phyloP scores from a whole-genome alignment of 2,113 vertebrate species.

The Ceyx melanurus region DNA sequence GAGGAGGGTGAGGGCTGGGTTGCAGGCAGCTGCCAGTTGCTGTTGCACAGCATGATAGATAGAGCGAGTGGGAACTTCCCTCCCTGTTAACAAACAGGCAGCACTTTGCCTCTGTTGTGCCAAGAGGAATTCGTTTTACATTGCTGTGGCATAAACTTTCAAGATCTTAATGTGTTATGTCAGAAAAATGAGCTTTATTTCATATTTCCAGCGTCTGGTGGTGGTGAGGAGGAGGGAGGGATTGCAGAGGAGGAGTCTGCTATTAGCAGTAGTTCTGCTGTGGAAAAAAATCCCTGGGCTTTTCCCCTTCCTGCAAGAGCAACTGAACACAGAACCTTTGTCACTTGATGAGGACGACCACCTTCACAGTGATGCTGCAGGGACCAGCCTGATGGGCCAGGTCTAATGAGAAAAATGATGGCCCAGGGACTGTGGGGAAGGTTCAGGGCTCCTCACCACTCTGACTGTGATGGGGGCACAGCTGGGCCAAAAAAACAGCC shows the following conservation, averaged over 20 bases:
- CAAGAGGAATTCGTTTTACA: background rate
- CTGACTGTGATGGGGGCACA: background rate
- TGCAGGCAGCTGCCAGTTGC: background rate
- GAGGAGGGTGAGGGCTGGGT: background rate
- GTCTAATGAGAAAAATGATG: conserved; percentile 74
- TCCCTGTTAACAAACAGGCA: background rate
- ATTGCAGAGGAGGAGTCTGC: background rate
- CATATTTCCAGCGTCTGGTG: background rate
- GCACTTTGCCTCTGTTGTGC: background rate
- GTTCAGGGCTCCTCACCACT: accelerated
- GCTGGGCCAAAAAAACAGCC: background rate
- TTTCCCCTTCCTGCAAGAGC: conserved; percentile 30
- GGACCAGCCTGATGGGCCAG: conserved; percentile 60
- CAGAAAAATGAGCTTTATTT: conserved; percentile 37
- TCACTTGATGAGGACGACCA: conserved; percentile 68
- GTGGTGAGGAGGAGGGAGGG: background rate
- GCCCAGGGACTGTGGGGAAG: background rate
- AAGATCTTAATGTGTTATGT: conserved; percentile 12
- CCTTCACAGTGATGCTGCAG: conserved; percentile 66
- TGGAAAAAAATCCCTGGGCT: background rate
- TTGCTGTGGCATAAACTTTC: background rate
- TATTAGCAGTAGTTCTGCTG: conserved; percentile 3
- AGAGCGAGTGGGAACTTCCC: accelerated
- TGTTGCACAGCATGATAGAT: accelerated
- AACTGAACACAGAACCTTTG: conserved; percentile 75